Percentiles rank a stretch among this genome's conserved stretches.
Conservation (phyloP, 2,797 vertebrate genomes). For the Enteromius thamalakanensis region DNA sequence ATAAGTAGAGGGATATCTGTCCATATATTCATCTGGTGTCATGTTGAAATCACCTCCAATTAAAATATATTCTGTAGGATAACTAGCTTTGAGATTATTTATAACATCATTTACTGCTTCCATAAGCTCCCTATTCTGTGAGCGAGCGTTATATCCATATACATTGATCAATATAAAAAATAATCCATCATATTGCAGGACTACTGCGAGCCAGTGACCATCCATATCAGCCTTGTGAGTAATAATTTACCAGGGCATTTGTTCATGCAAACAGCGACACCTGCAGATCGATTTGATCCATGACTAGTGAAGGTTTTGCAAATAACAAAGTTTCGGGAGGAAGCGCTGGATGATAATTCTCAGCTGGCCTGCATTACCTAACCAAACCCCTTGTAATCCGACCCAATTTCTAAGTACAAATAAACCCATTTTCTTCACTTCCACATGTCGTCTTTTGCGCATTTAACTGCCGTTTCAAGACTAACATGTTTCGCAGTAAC, state of each 20-base stretch:
- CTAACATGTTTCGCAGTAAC: no score
- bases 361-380: no score
- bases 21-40: background rate
- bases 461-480: no score
- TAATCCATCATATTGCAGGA: background rate
- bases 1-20: background rate
- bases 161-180: constrained; percentile 5
- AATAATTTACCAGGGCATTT: constrained; percentile 9
- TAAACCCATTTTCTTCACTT: no score
- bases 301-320: no score
- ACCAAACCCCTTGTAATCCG: no score
- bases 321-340: no score
- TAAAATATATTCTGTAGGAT: background rate
- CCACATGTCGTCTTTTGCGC: no score
- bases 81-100: background rate
- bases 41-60: background rate
- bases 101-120: no score
- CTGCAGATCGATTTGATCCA: background rate
- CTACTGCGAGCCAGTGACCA: constrained; percentile 8
- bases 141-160: background rate
- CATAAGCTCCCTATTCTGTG: background rate
- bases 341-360: no score
- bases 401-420: no score
- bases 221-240: background rate
- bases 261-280: background rate